phyloP scores from a whole-genome alignment of 2,888 invertebrate species.

The Neelides folsomi region DNA sequence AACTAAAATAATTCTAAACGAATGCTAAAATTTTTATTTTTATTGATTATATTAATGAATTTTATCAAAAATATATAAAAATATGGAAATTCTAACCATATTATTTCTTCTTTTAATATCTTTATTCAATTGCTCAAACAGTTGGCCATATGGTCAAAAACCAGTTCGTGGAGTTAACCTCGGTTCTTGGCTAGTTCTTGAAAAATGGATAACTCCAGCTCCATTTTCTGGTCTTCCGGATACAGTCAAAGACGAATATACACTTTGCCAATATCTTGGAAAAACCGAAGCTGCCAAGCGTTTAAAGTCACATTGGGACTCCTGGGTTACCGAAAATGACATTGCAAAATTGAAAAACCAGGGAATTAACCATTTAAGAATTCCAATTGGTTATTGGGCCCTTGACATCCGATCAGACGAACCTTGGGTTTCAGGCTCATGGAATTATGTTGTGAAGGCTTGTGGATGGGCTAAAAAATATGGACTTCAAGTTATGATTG shows the following conservation, averaged over 20 bases:
- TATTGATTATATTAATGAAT: no score
- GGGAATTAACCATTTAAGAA: slow-evolving; percentile 30
- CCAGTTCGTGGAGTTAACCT: slow-evolving; percentile 2
- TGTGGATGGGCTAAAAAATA: slow-evolving; percentile 2
- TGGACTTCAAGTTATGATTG: slow-evolving; percentile 1
- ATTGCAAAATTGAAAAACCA: slow-evolving; percentile 20
- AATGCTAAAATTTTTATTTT: no score
- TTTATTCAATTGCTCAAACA: no score
- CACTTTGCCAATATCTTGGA: not conserved
- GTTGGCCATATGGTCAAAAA: no score
- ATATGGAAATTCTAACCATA: no score
- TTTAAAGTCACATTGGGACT: not conserved
- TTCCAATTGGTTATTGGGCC: slow-evolving; percentile 32
- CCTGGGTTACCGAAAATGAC: slow-evolving; percentile 11
- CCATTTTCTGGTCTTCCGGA: not conserved
- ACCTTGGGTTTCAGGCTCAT: slow-evolving; percentile 24
- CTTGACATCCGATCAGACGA: slow-evolving; percentile 24
- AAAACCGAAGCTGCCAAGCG: not conserved
- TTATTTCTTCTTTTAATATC: no score
- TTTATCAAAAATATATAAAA: no score
- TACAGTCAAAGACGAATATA: not conserved
- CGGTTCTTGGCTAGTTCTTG: slow-evolving; percentile 1
- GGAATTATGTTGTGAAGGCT: slow-evolving; percentile 18
- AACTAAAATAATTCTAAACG: no score
- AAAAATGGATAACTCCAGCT: slow-evolving; percentile 3